Base-by-base conservation (phyloP, 2,113 vertebrate genomes). In the Brachionichthys hirsutus region DNA sequence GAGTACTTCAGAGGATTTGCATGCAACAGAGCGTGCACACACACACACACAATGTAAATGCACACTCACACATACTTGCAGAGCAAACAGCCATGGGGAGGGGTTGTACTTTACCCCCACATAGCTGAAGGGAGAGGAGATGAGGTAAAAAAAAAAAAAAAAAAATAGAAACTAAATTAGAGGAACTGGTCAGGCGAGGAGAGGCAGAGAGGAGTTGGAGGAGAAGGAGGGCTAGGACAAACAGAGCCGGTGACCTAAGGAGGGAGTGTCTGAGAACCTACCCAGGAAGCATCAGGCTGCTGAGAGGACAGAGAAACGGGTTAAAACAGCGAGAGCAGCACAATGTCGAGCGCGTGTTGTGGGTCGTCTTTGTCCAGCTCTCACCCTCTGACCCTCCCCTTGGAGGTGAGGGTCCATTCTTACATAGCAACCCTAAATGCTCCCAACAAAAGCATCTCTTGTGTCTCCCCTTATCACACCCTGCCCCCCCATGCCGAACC, bases 81-180 rank as follows among this genome's bases (percentile, higher is more conserved):
- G 64, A 69, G 52, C 65, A 77, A 77, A 80, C 80, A 48, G 19
- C 54, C 36, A 38, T 56, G 17, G 50, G 73, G 65, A 78, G 74
- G 78, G 72, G 70, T 42, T 63, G 76, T 67, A 70, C 69, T 84
- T 84, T 79, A 78, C 75, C 70, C 71, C 69, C 77, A 63, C 75
- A 70, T 69, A 77, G 85, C 77, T 67, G 20, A 80, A 82, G 80
- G 75, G 67, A 82, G 75, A 82, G 78, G 77, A 87, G 83, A 83
- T 74, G 75, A 81, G 77, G 77, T 73, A 66, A 66, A 68, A 73
- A 19, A 44, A 53, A 76, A 86, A 86, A 84, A 89, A 86, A 77
- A n/a, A n/a, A n/a, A n/a, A n/a, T 78, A 80, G 66, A 88, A 86
- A 89, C 73, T 79, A 90, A 90, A 90, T 89, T 88, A 89, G 82